Evolutionary conservation across 2,888 invertebrate species (phyloP), one percentile per base, ranked within the genome.

Genomic region (Parapristionchus giblindavisi): DNA sequence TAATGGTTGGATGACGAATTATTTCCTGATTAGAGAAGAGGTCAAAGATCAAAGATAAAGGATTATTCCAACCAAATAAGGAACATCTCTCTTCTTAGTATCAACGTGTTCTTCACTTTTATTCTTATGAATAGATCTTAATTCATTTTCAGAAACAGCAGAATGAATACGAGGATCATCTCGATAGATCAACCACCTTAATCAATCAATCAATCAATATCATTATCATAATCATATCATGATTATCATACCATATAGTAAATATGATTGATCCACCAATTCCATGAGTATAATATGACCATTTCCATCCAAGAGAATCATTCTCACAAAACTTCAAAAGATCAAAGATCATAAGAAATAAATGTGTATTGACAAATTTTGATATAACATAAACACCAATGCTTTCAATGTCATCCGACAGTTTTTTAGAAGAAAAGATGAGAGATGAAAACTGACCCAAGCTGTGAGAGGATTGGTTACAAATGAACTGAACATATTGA

Each of bases 391-490:
- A n/a, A n/a, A n/a, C n/a, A n/a, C n/a, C n/a, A n/a, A n/a, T n/a
- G n/a, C n/a, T n/a, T n/a, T n/a, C n/a, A n/a, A n/a, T n/a, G n/a
- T n/a, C n/a, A n/a, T n/a, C n/a, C n/a, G n/a, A n/a, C n/a, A n/a
- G n/a, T n/a, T n/a, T n/a, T n/a, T n/a, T n/a, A n/a, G n/a, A n/a
- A n/a, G n/a, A n/a, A n/a, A n/a, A n/a, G n/a, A n/a, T n/a, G n/a
- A n/a, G n/a, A 11, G 11, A n/a, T n/a, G 11, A 34, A 21, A 2
- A 38, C 36, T 56, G 3, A 72, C 72, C 43, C 43, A 58, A 2
- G 60, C 72, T 2, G 72, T 32, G 34, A 73, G n/a, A 0, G 72
- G 72, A 48, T 73, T 73, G 1, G 72, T 73, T 43, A 60, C 32
- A 2, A 61, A 58, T 1, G 60, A 48, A 24, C 58, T 43, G 32